Base-by-base conservation (phyloP, 2,888 invertebrate species). In the Agrochola lychnidis region DNA sequence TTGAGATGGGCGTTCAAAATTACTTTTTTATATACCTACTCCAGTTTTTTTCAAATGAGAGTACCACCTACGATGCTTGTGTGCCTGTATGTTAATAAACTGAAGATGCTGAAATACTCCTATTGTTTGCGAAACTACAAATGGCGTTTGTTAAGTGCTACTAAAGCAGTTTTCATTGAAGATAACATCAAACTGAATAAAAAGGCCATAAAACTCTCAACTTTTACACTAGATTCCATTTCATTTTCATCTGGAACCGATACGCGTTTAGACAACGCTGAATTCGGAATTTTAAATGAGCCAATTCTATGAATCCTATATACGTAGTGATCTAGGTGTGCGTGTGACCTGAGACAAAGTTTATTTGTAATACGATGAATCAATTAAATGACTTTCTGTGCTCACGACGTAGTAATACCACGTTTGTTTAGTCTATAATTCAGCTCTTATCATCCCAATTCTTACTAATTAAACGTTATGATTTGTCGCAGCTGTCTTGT, bases 201-300 rank as follows among this genome's bases (percentile, higher is more conserved):
- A 67, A 72, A 56, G 40, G 36, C 73, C 59, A 70, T 71, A 61
- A 74, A 83, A 74, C 36, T 73, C 71, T 30, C 22, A 84, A 83
- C 68, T 81, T 81, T 75, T 36, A 73, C 67, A 81, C 64, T 81
- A 75, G 48, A 74, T 76, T 73, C 57, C 40, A n/a, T 75, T 84
- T 83, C 81, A 84, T 84, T 77, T 77, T 73, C 63, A 81, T 72
- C 69, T 83, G 59, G 72, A 84, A 70, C 22, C 51, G 72, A 74
- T 76, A 56, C 45, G 63, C 68, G 61, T 69, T 76, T 66, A 70
- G 66, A 74, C 57, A 67, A 70, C 36, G 68, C 72, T 81, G 77
- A 75, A 83, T 73, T 77, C 45, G n/a, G 62, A 81, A 64, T 73
- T 81, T 67, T 5, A 70, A 83, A 64, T 53, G 51, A 72, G 45